Base-by-base conservation (phyloP, 1,140 invertebrate species). In the Tetragnatha versicolor region DNA sequence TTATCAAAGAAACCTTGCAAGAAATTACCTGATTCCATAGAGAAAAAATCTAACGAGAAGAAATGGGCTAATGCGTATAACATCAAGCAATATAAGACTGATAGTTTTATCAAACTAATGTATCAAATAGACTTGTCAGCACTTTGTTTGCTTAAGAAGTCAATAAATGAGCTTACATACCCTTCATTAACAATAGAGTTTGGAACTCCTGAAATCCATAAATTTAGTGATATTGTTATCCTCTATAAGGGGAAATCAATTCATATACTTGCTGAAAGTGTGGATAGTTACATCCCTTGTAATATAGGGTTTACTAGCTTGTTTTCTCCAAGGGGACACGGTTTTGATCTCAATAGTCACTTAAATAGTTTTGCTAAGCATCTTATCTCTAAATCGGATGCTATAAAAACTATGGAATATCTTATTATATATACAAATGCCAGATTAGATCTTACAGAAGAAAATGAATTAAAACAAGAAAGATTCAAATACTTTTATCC, bases 111-210 rank as follows among this genome's bases (percentile, higher is more conserved):
- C 47, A 42, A 47, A 66, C 37, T 66, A 47, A 47, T 66, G 63
- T 66, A 66, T 66, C 63, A 47, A 47, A 47, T 66, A 66, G 39
- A 66, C 63, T 66, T 66, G 42, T 66, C 39, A n/a, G 63, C 47
- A 42, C 63, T 66, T 45, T 66, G 37, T 27, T 66, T 42, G 47
- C 42, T 66, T 66, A 45, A 42, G 47, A 66, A 66, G 63, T 66
- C 42, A 47, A 66, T 47, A 47, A 47, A 66, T 66, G 42, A 66
- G 47, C 6, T 37, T 63, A 63, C 35, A 29, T 60, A 60, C n/a
- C 4, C 55, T 60, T 60, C 55, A 60, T 60, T 60, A 29, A 29
- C 55, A 60, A 29, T 60, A 60, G 55, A 22, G 55, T 60, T 60
- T 60, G 55, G 55, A 60, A 29, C 6, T 60, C 31, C 55, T 60